Evolutionary conservation across 2,113 vertebrate species (phyloP).

Genomic region (Phylloscopus trochilus): DNA sequence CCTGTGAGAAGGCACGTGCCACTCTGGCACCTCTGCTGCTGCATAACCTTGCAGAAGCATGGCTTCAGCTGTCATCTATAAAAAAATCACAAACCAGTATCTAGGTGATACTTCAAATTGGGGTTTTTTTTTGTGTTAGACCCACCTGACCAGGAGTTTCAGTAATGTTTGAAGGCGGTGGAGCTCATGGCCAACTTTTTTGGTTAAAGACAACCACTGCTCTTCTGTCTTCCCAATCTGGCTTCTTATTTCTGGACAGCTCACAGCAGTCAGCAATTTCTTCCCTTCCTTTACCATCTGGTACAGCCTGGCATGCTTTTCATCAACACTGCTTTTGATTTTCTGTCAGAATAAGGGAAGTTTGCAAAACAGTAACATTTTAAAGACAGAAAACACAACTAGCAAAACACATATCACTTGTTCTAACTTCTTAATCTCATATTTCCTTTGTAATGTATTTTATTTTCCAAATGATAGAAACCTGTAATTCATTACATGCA

Average conservation of each 20-base stretch:
- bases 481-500: neutral
- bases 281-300: slow-evolving; percentile 77
- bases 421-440: neutral
- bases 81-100: neutral
- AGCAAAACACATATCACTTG: neutral
- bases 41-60: neutral
- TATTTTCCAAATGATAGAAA: neutral
- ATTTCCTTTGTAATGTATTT: neutral
- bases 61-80: neutral
- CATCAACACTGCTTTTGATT: slow-evolving; percentile 69
- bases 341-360: slow-evolving; percentile 68
- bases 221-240: slow-evolving; percentile 73
- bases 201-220: slow-evolving; percentile 74
- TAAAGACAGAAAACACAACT: neutral
- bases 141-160: slow-evolving; percentile 80
- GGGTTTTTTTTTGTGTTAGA: neutral
- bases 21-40: neutral
- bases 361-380: slow-evolving; percentile 11
- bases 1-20: neutral
- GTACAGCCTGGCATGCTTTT: slow-evolving; percentile 70
- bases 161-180: slow-evolving; percentile 60
- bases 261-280: slow-evolving; percentile 63
- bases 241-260: slow-evolving; percentile 67
- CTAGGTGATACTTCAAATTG: neutral
- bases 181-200: slow-evolving; percentile 69